phyloP scores from a whole-genome alignment of 2,888 invertebrate genomes.

The Clistopyga incitator region DNA sequence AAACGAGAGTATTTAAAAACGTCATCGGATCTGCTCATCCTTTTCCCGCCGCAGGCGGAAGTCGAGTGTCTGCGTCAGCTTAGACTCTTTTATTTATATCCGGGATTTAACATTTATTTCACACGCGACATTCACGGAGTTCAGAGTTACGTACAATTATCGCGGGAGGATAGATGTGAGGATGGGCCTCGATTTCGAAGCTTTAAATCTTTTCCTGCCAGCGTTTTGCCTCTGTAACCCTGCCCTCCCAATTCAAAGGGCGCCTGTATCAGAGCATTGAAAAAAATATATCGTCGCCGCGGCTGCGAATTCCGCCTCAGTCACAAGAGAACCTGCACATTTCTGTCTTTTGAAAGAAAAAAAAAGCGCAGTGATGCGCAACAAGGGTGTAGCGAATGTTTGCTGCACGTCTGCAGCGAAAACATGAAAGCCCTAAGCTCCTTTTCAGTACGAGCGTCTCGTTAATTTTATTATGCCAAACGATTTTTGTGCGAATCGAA shows the following conservation, averaged over 20 bases:
- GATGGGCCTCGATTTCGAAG: constrained; percentile 54
- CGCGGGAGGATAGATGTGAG: constrained; percentile 11
- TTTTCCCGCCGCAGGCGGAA: constrained; percentile 85
- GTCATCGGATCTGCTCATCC: not conserved
- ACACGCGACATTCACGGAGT: not conserved
- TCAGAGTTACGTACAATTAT: constrained; percentile 33
- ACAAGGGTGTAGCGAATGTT: constrained; percentile 2
- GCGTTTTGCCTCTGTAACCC: constrained; percentile 30
- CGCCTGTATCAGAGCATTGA: constrained; percentile 33
- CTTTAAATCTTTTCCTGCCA: constrained; percentile 50
- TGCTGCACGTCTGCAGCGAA: not conserved
- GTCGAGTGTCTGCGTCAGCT: constrained; percentile 17
- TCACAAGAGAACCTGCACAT: not conserved
- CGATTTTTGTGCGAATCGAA: not conserved
- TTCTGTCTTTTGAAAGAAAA: constrained; percentile 23
- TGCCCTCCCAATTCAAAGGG: constrained; percentile 3
- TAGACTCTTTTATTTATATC: constrained; percentile 44
- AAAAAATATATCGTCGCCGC: constrained; percentile 52
- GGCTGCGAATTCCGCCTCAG: not conserved
- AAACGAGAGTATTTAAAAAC: constrained; percentile 28
- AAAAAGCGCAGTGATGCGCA: constrained; percentile 19
- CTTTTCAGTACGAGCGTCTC: constrained; percentile 55
- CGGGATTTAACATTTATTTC: constrained; percentile 54
- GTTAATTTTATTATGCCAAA: constrained; percentile 52
- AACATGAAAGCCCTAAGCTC: constrained; percentile 48